Percentiles rank a stretch among this genome's conserved stretches.
Evolutionary conservation across 1,140 invertebrate species (phyloP).

Genomic region (Drosophila ohnishii): DNA sequence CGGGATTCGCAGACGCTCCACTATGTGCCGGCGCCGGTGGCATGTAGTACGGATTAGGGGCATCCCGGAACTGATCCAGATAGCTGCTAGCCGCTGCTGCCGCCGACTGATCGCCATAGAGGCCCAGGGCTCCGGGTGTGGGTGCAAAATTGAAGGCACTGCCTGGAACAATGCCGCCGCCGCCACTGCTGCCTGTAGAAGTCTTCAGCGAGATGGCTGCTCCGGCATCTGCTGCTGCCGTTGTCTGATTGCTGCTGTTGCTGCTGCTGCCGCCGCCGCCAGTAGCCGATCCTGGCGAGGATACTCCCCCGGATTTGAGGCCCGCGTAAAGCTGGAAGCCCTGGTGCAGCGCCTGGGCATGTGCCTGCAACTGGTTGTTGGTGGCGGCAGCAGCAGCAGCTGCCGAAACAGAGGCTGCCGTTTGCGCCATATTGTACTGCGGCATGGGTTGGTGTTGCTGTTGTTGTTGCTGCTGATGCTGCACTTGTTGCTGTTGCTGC

Average conservation of each 20-base stretch:
- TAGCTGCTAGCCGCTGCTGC: slow-evolving; percentile 83
- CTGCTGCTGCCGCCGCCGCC: slow-evolving; percentile 10
- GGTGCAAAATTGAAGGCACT: slow-evolving; percentile 89
- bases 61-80: slow-evolving; percentile 86
- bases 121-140: slow-evolving; percentile 84
- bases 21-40: slow-evolving; percentile 84
- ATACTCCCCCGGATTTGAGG: slow-evolving; percentile 79
- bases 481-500: slow-evolving; percentile 38
- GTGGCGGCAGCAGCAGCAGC: slow-evolving; percentile 53
- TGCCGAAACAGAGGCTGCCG: slow-evolving; percentile 26
- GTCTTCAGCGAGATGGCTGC: slow-evolving; percentile 85
- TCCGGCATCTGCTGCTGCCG: slow-evolving; percentile 84
- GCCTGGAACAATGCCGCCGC: slow-evolving; percentile 85
- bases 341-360: slow-evolving; percentile 79
- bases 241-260: slow-evolving; percentile 48
- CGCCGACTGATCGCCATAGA: slow-evolving; percentile 85
- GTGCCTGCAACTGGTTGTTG: slow-evolving; percentile 63
- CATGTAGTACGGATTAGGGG: slow-evolving; percentile 84
- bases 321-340: slow-evolving; percentile 85
- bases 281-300: slow-evolving; percentile 41
- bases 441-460: slow-evolving; percentile 55
- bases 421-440: slow-evolving; percentile 65
- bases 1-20: slow-evolving; percentile 79
- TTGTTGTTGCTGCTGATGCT: slow-evolving; percentile 54
- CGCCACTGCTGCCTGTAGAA: slow-evolving; percentile 78